A percentile compares a stretch with the other conserved stretches of the same genome.
These are phyloP conservation scores for Albula glossodonta DNA, from an alignment of 2,113 vertebrate genomes.

Conservation along the genomic window DNA sequence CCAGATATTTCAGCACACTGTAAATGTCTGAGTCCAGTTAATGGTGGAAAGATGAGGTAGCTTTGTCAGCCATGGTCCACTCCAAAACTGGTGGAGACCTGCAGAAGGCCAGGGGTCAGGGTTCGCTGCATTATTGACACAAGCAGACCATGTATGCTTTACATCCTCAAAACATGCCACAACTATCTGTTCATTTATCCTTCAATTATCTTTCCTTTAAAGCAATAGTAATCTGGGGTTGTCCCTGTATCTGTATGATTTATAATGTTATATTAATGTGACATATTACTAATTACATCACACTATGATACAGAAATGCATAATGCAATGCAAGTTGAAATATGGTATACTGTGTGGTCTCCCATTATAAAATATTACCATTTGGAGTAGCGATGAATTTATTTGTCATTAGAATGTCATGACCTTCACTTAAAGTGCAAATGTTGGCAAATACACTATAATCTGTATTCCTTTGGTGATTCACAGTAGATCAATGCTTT, in stretches of 20 bases:
- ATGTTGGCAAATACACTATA: conserved; percentile 53
- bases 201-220: background rate
- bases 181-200: background rate
- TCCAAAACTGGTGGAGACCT: background rate
- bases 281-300: conserved; percentile 26
- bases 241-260: no score
- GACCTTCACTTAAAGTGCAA: conserved; percentile 58
- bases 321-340: conserved; percentile 47
- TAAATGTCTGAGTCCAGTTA: background rate
- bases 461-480: conserved; percentile 55
- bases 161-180: no score
- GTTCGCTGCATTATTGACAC: background rate
- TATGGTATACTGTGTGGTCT: conserved; percentile 53
- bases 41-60: background rate
- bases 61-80: no score
- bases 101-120: no score
- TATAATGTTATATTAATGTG: background rate
- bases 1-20: background rate
- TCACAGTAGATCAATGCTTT: conserved; percentile 66
- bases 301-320: conserved; percentile 19
- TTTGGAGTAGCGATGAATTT: conserved; percentile 53
- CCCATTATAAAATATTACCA: conserved; percentile 58
- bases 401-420: conserved; percentile 58
- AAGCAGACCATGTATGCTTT: background rate
- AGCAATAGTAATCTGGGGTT: background rate